Conservation (phyloP, 2,888 invertebrate species). For the Scotopteryx bipunctaria region DNA sequence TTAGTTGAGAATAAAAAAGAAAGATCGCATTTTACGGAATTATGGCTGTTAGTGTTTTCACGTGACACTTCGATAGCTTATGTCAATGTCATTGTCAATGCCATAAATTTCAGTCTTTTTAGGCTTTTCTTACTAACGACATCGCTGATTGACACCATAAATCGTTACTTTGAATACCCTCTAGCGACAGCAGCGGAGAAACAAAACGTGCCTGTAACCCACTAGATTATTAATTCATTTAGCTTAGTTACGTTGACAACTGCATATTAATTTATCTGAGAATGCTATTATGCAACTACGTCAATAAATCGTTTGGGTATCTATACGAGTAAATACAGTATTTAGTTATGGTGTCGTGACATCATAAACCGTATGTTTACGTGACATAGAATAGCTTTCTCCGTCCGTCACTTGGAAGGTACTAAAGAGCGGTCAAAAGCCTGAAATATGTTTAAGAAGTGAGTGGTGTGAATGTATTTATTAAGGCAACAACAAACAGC, state of each 20-base stretch:
- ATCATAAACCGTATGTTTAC: constrained; percentile 19
- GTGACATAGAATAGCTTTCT: constrained; percentile 24
- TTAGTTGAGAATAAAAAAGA: too few species aligned
- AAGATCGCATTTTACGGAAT: too few species aligned
- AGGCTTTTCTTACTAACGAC: too few species aligned
- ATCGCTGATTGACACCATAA: too few species aligned
- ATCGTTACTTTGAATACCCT: too few species aligned
- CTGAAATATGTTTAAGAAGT: background rate
- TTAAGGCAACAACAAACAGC: too few species aligned
- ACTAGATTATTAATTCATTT: constrained; percentile 12
- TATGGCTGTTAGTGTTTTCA: too few species aligned
- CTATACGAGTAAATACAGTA: constrained; percentile 9
- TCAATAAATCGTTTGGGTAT: constrained; percentile 16
- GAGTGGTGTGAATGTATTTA: constrained; percentile 4
- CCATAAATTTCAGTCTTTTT: too few species aligned
- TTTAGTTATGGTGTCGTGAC: constrained; percentile 19
- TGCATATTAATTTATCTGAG: constrained; percentile 5
- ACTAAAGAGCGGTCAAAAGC: constrained; percentile 21
- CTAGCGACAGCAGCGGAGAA: background rate
- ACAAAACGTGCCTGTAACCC: background rate
- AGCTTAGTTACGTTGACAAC: constrained; percentile 9
- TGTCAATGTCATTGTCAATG: too few species aligned
- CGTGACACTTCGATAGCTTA: too few species aligned
- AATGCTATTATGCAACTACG: constrained; percentile 15
- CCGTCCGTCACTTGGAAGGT: constrained; percentile 17